Percentiles rank a stretch among this genome's conserved stretches.
Conservation (phyloP, 2,113 vertebrate genomes). For the Manacus vitellinus region DNA sequence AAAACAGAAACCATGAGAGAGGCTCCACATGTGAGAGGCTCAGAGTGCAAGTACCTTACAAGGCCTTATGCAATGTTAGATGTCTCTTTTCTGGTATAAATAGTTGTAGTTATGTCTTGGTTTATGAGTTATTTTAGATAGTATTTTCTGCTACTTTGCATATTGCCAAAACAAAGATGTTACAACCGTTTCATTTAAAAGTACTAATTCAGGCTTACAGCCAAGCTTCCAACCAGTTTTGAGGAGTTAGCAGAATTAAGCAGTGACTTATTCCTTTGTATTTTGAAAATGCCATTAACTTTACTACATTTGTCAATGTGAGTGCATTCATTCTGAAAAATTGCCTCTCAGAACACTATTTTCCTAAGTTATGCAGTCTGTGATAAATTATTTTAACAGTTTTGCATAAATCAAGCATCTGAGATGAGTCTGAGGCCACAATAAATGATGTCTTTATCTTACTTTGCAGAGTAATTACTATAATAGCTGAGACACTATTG, state of each 20-base stretch:
- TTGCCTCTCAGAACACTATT: background rate
- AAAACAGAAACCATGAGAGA: background rate
- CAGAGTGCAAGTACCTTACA: background rate
- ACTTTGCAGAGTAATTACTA: background rate
- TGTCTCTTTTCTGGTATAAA: background rate
- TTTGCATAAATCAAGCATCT: slow-evolving; percentile 21
- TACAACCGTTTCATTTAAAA: background rate
- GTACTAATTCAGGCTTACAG: background rate
- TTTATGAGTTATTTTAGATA: background rate
- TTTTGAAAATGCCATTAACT: slow-evolving; percentile 2
- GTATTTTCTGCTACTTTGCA: background rate
- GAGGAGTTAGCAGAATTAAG: slow-evolving; percentile 9
- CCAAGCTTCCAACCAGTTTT: background rate
- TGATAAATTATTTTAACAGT: background rate
- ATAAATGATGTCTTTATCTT: background rate
- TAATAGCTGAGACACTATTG: background rate
- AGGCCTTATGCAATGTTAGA: background rate
- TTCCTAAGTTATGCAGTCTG: background rate
- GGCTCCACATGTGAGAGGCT: background rate
- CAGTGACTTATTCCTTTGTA: background rate
- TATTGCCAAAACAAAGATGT: background rate
- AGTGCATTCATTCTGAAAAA: slow-evolving; percentile 14
- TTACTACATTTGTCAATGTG: background rate
- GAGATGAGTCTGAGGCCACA: background rate
- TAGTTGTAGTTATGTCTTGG: background rate